Evolutionary conservation across 2,888 invertebrate genomes (phyloP).

Genomic region (Lagria hirta): DNA sequence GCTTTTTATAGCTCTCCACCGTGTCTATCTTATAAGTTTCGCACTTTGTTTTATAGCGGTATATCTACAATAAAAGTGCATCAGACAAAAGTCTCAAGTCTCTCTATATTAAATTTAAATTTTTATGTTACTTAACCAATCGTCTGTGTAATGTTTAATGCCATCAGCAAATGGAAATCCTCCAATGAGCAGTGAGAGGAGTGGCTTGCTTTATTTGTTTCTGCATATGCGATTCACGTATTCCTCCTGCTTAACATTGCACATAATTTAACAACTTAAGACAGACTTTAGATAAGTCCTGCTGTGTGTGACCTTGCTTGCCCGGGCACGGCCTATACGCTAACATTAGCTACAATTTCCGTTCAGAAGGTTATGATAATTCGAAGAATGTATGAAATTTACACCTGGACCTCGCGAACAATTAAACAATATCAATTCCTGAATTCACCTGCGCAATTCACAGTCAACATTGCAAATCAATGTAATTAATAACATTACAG

Average conservation of each 20-base stretch:
- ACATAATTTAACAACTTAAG: constrained; percentile 45
- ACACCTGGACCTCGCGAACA: too few relatives aligned
- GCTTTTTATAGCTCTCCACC: constrained; percentile 15
- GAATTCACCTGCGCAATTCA: too few relatives aligned
- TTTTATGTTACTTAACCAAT: constrained; percentile 56
- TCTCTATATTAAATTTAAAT: constrained; percentile 54
- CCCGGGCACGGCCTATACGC: too few relatives aligned
- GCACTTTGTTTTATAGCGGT: constrained; percentile 27
- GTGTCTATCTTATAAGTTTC: constrained; percentile 12
- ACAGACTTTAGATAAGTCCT: constrained; percentile 38
- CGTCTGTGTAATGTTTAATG: constrained; percentile 51
- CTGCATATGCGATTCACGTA: constrained; percentile 51
- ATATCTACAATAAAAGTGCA: constrained; percentile 30
- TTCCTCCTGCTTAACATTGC: constrained; percentile 45
- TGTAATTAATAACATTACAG: too few relatives aligned
- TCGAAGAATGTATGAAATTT: too few relatives aligned
- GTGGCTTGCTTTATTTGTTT: constrained; percentile 52
- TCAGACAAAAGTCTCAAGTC: constrained; percentile 30
- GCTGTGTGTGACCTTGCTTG: constrained; percentile 40
- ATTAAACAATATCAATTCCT: too few relatives aligned
- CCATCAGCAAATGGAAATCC: constrained; percentile 45
- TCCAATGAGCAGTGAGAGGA: constrained; percentile 49
- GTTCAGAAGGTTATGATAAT: too few relatives aligned
- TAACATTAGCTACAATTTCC: too few relatives aligned
- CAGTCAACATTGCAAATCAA: too few relatives aligned